Percentiles rank a stretch among this genome's conserved stretches.
phyloP scores from a whole-genome alignment of 2,888 invertebrate species.

The Adineta ricciae region DNA sequence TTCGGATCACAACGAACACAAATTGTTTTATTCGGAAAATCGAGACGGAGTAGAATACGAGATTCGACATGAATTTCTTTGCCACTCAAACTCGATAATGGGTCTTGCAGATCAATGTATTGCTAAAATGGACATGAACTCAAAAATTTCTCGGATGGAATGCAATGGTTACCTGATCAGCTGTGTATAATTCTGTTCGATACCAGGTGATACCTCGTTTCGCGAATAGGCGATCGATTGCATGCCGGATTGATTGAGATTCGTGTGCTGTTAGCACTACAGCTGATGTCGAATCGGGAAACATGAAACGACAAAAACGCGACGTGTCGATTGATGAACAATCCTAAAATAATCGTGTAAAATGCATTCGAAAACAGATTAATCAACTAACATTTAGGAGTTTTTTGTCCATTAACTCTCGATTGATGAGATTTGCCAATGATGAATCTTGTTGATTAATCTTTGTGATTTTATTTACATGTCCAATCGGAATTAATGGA shows the following conservation, averaged over 20 bases:
- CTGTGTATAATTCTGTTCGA: background rate
- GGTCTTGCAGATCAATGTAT: background rate
- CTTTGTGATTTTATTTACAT: background rate
- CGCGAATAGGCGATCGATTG: background rate
- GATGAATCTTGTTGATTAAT: background rate
- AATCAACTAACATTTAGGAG: background rate
- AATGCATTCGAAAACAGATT: background rate
- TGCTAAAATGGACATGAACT: background rate
- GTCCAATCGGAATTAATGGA: background rate
- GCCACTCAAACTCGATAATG: background rate
- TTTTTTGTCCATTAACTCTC: background rate
- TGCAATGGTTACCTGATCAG: background rate
- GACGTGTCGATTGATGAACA: background rate
- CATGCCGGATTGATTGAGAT: background rate
- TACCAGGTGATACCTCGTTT: slow-evolving; percentile 6
- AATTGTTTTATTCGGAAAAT: background rate
- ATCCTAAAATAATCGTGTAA: background rate
- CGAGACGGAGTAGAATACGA: background rate
- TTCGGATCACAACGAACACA: slow-evolving; percentile 7
- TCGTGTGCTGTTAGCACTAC: background rate
- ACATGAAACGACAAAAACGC: slow-evolving; percentile 19
- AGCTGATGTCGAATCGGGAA: slow-evolving; percentile 1
- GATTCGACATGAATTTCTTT: background rate
- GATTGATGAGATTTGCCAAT: background rate
- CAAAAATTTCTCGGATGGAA: background rate